Evolutionary conservation across 2,888 invertebrate species (phyloP), one percentile per base, ranked within the genome.

Genomic region (Drosophila pseudotalamancana): DNA sequence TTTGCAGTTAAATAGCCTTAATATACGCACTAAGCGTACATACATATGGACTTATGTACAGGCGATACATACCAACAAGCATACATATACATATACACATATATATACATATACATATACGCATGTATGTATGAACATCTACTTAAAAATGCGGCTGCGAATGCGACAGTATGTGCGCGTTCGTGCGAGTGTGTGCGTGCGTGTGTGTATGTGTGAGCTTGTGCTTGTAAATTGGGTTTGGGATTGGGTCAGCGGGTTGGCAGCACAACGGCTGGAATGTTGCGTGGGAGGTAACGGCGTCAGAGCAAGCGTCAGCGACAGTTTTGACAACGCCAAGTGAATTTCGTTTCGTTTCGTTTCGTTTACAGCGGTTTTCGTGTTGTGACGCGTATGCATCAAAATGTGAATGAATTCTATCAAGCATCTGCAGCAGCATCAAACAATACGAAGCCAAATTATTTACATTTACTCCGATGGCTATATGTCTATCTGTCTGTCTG

Each of bases 231-330:
- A 31, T 49, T 48, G 50, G 45, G 56, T 27, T 70, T 72, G 57
- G 63, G 72, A 78, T 80, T 86, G 67, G 81, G 87, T 83, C 87
- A 81, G 87, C 77, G 84, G 70, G 80, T 83, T 83, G 80, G 64
- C 65, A 71, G 67, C 65, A 81, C 63, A 84, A 77, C 59, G 80
- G 62, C 66, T 72, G 77, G 62, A 80, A 63, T 65, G 70, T 86
- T 73, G 77, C 70, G 80, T 79, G 62, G 68, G 64, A 61, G 75
- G 64, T 57, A 64, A 67, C 67, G 63, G 59, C 68, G 59, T 79
- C 64, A 78, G 49, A 51, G 51, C 18, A 18, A 55, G 23, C 53
- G 50, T 25, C 34, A 51, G 54, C 57, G 54, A 14, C 49, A 53
- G 60, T 40, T 63, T 69, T 49, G 51, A 69, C 51, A 53, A 57